These are phyloP conservation scores for Suncus etruscus DNA, from an alignment of 2,113 vertebrate species.

Conservation along the genomic window DNA sequence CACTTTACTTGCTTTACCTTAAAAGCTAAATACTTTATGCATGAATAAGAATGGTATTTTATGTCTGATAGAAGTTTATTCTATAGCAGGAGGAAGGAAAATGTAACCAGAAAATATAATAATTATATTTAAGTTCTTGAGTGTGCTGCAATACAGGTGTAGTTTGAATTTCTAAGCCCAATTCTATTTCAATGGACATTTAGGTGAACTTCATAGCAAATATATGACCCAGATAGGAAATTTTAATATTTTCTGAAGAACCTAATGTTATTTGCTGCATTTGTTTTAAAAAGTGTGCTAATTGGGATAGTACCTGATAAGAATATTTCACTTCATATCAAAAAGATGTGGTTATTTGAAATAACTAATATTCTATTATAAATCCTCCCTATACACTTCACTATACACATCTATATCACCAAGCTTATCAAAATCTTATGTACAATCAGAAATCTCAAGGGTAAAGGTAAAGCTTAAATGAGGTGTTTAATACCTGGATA, in stretches of 20 bases:
- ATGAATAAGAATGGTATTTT: not conserved
- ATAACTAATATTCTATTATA: slow-evolving; percentile 19
- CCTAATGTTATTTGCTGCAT: not conserved
- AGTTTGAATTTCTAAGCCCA: slow-evolving; percentile 1
- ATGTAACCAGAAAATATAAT: not conserved
- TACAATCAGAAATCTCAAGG: slow-evolving; percentile 5
- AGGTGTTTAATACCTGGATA: not conserved
- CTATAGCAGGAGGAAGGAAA: slow-evolving; percentile 2
- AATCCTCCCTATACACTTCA: not conserved
- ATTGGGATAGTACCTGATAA: not conserved
- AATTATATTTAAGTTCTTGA: slow-evolving; percentile 26
- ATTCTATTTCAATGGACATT: slow-evolving; percentile 9
- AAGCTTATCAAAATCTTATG: not conserved
- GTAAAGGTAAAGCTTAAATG: not conserved
- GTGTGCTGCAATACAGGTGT: not conserved
- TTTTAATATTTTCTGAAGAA: slow-evolving; percentile 42
- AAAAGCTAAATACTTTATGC: not conserved
- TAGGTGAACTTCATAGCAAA: not conserved
- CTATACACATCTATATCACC: not conserved
- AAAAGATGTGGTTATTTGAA: slow-evolving; percentile 6
- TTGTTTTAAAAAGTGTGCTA: slow-evolving; percentile 38
- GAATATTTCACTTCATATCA: not conserved
- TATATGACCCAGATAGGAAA: not conserved
- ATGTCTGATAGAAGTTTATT: not conserved
- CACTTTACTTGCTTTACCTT: not conserved